A percentile compares a stretch with the other conserved stretches of the same genome.
Conservation (phyloP, 2,797 vertebrate species). For the Orestias chungarensis region DNA sequence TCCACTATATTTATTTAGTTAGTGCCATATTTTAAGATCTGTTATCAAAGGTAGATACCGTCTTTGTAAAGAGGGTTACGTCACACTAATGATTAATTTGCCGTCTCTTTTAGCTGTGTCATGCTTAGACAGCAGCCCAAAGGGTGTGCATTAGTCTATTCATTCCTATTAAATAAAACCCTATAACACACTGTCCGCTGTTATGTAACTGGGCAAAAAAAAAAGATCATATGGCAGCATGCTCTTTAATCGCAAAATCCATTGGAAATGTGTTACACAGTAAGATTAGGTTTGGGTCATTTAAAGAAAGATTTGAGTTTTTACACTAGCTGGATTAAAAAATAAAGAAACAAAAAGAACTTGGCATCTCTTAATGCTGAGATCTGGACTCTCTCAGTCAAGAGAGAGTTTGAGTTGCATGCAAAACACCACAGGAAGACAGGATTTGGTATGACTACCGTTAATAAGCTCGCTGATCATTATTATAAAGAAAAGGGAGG, state of each 20-base stretch:
- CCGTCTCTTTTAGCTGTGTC: neutral
- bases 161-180: neutral
- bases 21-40: neutral
- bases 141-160: neutral
- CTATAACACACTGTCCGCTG: neutral
- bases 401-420: neutral
- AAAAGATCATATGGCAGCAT: neutral
- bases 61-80: neutral
- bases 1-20: neutral
- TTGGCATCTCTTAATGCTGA: neutral
- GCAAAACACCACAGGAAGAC: neutral
- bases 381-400: neutral
- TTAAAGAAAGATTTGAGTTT: neutral
- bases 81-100: neutral
- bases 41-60: neutral
- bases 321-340: neutral
- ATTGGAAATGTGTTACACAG: neutral
- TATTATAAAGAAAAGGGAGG: neutral
- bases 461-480: neutral
- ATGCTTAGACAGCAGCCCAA: neutral
- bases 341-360: neutral
- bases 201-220: neutral
- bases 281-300: neutral
- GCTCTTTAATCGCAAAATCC: neutral
- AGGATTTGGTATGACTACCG: neutral